A percentile compares a stretch with the other conserved stretches of the same genome.
These are phyloP conservation scores for Catalaphyllia jardinei DNA, from an alignment of 64 coral and sea anemone species.

Conservation along the genomic window DNA sequence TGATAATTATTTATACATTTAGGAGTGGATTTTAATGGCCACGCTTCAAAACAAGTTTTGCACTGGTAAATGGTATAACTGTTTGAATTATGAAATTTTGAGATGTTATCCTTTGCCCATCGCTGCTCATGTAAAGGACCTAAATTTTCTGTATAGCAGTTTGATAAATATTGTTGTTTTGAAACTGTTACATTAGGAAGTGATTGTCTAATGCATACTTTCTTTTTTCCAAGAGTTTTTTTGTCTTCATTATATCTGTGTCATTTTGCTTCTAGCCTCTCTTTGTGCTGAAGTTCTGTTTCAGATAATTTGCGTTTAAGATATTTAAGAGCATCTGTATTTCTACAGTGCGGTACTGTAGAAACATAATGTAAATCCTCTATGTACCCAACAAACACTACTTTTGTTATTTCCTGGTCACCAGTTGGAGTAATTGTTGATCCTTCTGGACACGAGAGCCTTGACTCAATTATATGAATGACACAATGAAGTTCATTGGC, in stretches of 20 bases:
- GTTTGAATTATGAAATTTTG: constrained; percentile 58
- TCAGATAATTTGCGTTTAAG: too few relatives aligned
- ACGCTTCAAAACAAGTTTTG: constrained; percentile 52
- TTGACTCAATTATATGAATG: constrained; percentile 76
- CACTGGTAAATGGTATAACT: constrained; percentile 48
- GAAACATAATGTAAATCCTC: constrained; percentile 78
- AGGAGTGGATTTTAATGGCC: constrained; percentile 24
- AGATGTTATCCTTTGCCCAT: constrained; percentile 19
- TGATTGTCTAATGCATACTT: too few relatives aligned
- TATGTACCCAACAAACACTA: constrained; percentile 75
- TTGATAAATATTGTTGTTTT: constrained; percentile 38
- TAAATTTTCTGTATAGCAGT: constrained; percentile 38
- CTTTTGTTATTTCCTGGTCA: constrained; percentile 1
- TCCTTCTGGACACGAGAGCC: constrained; percentile 52
- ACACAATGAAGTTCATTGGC: constrained; percentile 69
- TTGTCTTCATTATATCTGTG: neutral
- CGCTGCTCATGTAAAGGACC: neutral
- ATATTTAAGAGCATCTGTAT: constrained; percentile 10
- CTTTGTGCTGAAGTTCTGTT: too few relatives aligned
- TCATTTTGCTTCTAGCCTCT: too few relatives aligned
- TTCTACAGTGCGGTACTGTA: constrained; percentile 53
- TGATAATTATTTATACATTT: constrained; percentile 37
- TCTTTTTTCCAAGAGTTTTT: too few relatives aligned
- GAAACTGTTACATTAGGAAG: too few relatives aligned
- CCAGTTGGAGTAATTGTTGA: constrained; percentile 52